phyloP scores from a whole-genome alignment of 2,888 invertebrate species.

The Drosophila sordidula region DNA sequence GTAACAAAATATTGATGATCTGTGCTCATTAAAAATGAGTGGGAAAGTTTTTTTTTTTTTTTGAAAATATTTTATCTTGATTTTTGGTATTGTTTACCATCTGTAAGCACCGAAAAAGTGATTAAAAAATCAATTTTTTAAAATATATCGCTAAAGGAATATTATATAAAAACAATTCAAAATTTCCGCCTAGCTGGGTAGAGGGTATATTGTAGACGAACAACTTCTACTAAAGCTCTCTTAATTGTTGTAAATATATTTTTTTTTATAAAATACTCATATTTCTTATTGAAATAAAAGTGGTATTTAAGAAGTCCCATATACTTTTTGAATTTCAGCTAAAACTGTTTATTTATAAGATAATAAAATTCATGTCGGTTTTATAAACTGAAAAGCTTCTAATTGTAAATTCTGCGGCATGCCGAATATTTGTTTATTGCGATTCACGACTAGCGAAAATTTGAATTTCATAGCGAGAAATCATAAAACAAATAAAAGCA shows the following conservation, averaged over 20 bases:
- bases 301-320: background rate
- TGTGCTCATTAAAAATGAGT: too few relatives aligned
- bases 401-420: constrained; percentile 20
- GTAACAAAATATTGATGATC: too few relatives aligned
- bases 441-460: constrained; percentile 18
- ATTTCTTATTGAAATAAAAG: background rate
- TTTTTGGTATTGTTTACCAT: too few relatives aligned
- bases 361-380: background rate
- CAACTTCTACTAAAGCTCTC: background rate
- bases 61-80: too few relatives aligned
- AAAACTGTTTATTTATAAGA: background rate
- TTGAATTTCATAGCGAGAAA: constrained; percentile 21
- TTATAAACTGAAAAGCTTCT: constrained; percentile 11
- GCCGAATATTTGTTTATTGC: constrained; percentile 23
- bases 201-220: too few relatives aligned
- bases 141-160: too few relatives aligned
- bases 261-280: background rate
- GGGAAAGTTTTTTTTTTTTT: too few relatives aligned
- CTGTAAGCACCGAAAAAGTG: too few relatives aligned
- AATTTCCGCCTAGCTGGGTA: too few relatives aligned
- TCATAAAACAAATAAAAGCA: constrained; percentile 41
- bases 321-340: background rate
- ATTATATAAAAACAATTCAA: too few relatives aligned
- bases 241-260: too few relatives aligned
- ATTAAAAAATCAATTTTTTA: too few relatives aligned